Conservation (phyloP, 2,797 vertebrate genomes). For the Clarias laeviceps region DNA sequence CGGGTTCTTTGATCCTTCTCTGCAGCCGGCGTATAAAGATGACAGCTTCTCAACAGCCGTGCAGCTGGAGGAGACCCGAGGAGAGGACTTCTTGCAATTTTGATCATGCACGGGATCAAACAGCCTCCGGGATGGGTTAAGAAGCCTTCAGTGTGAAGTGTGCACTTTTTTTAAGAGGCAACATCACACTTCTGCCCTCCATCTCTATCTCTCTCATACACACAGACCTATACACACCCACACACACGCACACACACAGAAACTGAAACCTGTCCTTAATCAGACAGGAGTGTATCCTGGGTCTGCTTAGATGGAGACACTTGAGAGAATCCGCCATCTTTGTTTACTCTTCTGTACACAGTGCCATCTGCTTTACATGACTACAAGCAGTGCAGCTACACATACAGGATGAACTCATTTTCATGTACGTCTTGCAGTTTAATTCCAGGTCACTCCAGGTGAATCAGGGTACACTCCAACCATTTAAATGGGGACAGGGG, state of each 20-base stretch:
- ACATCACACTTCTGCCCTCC: conserved; percentile 27
- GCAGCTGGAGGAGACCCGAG: conserved; percentile 55
- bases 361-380: conserved; percentile 35
- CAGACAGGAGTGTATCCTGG: conserved; percentile 37
- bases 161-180: conserved; percentile 37
- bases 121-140: conserved; percentile 61
- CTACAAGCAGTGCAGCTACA: not conserved
- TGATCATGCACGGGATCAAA: conserved; percentile 65
- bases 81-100: conserved; percentile 64
- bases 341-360: conserved; percentile 48
- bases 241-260: not conserved
- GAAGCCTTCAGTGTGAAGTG: conserved; percentile 50
- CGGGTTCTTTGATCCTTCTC: conserved; percentile 58
- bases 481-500: not conserved
- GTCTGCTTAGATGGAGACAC: conserved; percentile 30
- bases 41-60: conserved; percentile 76
- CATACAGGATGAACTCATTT: conserved; percentile 19
- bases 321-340: conserved; percentile 33
- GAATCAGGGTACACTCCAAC: not conserved
- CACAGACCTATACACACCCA: not conserved
- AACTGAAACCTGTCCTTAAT: not conserved
- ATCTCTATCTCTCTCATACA: not conserved
- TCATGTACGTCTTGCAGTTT: not conserved
- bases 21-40: conserved; percentile 69
- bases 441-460: not conserved